A percentile compares a stretch with the other conserved stretches of the same genome.
Evolutionary conservation across 2,113 vertebrate genomes (phyloP).

Genomic region (Gadus macrocephalus): DNA sequence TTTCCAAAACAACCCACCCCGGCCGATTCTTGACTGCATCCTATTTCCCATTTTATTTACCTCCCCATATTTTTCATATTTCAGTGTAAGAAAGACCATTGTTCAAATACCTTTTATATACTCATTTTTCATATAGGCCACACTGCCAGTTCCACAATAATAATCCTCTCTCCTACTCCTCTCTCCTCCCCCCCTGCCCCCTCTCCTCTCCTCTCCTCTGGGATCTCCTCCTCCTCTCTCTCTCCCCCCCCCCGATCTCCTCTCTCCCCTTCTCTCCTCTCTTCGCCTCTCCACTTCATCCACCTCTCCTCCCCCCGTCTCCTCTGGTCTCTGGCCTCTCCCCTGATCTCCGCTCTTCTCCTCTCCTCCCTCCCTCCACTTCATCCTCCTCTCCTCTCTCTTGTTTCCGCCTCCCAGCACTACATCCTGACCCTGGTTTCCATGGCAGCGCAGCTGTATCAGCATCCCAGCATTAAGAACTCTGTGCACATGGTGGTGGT

Average conservation of each 20-base stretch:
- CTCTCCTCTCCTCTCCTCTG: background rate
- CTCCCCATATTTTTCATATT: background rate
- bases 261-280: background rate
- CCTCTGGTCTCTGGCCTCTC: background rate
- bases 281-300: background rate
- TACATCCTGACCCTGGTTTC: slow-evolving; percentile 90
- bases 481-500: slow-evolving; percentile 86
- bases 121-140: background rate
- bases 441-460: slow-evolving; percentile 85
- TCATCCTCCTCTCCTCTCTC: background rate
- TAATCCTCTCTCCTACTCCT: background rate
- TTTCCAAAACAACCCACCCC: background rate
- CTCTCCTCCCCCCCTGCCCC: background rate
- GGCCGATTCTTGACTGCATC: background rate
- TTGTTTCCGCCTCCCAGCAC: slow-evolving; percentile 66
- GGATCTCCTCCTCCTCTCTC: background rate
- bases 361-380: background rate
- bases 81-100: background rate
- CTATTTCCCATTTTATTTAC: background rate
- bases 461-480: slow-evolving; percentile 92
- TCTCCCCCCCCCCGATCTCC: background rate
- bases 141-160: too few relatives aligned
- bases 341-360: background rate
- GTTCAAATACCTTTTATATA: background rate
- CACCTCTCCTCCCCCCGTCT: background rate